A percentile compares a stretch with the other conserved stretches of the same genome.
Evolutionary conservation across 2,888 invertebrate species (phyloP).

Genomic region (Dendrolimus houi): DNA sequence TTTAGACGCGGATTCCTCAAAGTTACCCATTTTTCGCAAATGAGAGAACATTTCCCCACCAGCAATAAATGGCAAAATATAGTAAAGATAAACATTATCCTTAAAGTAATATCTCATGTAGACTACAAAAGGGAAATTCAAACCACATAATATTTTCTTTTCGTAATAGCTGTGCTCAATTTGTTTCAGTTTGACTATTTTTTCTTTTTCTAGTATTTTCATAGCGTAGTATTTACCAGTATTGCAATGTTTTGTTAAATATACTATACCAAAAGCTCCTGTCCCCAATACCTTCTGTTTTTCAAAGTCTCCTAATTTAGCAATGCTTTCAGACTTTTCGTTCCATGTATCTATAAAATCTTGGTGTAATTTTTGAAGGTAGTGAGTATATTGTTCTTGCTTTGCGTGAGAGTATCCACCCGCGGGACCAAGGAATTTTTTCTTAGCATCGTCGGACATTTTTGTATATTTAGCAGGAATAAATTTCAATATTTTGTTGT

Average conservation of each 20-base stretch:
- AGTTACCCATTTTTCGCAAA: constrained; percentile 78
- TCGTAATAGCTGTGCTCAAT: constrained; percentile 92
- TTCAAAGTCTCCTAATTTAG: constrained; percentile 79
- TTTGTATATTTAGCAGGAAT: background rate
- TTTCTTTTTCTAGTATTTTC: constrained; percentile 92
- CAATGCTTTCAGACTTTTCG: constrained; percentile 33
- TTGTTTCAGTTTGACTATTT: constrained; percentile 91
- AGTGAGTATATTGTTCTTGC: constrained; percentile 50
- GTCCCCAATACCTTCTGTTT: constrained; percentile 86
- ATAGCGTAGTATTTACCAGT: constrained; percentile 85
- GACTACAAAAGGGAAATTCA: constrained; percentile 93
- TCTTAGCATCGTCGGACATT: constrained; percentile 32
- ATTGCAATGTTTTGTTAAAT: constrained; percentile 78
- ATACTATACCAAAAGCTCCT: constrained; percentile 94
- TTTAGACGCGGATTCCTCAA: constrained; percentile 85
- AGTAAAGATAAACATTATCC: constrained; percentile 89
- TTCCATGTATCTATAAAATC: constrained; percentile 62
- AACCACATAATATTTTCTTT: constrained; percentile 89
- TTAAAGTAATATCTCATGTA: constrained; percentile 90
- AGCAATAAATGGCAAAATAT: constrained; percentile 86
- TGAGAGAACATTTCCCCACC: constrained; percentile 93
- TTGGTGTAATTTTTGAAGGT: constrained; percentile 46
- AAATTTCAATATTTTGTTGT: background rate
- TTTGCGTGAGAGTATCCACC: constrained; percentile 43
- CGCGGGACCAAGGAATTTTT: constrained; percentile 14